Percentiles rank a stretch among this genome's conserved stretches.
Evolutionary conservation across 1,140 invertebrate species (phyloP).

Genomic region (Aricia agestis): DNA sequence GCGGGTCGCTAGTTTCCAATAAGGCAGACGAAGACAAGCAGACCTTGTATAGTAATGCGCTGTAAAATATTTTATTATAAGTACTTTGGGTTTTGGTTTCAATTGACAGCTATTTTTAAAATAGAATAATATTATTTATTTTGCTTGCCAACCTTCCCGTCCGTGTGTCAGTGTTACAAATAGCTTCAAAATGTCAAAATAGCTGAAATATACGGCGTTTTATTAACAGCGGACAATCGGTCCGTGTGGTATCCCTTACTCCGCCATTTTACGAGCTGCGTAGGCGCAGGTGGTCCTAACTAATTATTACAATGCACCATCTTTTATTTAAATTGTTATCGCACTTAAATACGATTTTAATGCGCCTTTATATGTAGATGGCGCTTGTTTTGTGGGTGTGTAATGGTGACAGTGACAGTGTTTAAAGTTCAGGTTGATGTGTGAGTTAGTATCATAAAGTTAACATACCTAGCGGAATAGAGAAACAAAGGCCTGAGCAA

Average conservation of each 20-base stretch:
- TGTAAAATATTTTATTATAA: too few species aligned
- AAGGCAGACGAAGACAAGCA: too few species aligned
- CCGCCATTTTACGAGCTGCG: conserved; percentile 61
- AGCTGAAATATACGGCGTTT: conserved; percentile 71
- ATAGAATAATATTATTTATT: too few species aligned
- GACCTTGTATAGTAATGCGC: too few species aligned
- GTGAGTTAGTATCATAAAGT: too few species aligned
- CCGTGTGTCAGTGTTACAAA: conserved; percentile 56
- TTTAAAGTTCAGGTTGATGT: neutral
- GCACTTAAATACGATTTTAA: neutral
- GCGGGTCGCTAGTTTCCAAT: too few species aligned
- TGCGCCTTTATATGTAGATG: neutral
- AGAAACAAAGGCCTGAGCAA: too few species aligned
- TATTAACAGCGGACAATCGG: conserved; percentile 67
- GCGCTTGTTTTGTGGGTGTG: neutral
- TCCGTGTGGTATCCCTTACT: conserved; percentile 64
- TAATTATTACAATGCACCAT: conserved; percentile 44
- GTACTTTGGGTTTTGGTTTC: too few species aligned
- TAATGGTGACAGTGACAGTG: neutral
- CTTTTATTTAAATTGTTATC: conserved; percentile 11
- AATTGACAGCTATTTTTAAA: too few species aligned
- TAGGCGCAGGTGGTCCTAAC: conserved; percentile 45
- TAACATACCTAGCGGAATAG: too few species aligned
- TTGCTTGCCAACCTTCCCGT: conserved; percentile 16
- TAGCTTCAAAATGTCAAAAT: conserved; percentile 70